Evolutionary conservation across 2,888 invertebrate genomes (phyloP).

Genomic region (Gerris lacustris): DNA sequence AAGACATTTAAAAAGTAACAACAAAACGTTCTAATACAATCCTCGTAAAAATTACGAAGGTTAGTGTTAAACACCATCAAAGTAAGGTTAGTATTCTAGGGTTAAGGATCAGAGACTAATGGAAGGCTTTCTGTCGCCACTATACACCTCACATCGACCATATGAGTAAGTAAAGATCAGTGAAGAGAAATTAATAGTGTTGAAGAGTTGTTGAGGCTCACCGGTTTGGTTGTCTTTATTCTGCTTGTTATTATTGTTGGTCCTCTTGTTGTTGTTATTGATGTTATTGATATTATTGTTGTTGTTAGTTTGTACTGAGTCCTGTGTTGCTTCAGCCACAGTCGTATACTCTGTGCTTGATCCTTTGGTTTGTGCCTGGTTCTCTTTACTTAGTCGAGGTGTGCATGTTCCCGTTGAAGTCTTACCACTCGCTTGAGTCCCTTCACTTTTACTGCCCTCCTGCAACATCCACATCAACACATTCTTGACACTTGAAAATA

Average conservation of each 20-base stretch:
- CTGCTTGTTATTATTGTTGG: background rate
- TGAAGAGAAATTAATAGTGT: too few relatives aligned
- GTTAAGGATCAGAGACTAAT: too few relatives aligned
- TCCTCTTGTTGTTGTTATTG: slow-evolving; percentile 35
- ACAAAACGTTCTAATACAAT: too few relatives aligned
- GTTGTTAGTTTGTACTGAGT: slow-evolving; percentile 53
- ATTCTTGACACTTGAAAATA: background rate
- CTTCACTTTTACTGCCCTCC: slow-evolving; percentile 51
- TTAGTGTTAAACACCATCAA: too few relatives aligned
- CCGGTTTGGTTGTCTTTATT: background rate
- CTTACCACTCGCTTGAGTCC: slow-evolving; percentile 52
- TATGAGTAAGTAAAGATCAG: too few relatives aligned
- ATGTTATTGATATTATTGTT: slow-evolving; percentile 58
- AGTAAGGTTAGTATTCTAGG: too few relatives aligned
- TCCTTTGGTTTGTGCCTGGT: slow-evolving; percentile 21
- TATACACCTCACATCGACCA: too few relatives aligned
- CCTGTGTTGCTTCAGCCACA: slow-evolving; percentile 55
- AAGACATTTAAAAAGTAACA: too few relatives aligned
- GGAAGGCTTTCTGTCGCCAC: too few relatives aligned
- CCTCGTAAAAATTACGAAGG: too few relatives aligned
- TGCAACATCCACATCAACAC: background rate
- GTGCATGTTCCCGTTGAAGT: slow-evolving; percentile 33
- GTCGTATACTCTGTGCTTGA: background rate
- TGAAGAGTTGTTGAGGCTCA: background rate
- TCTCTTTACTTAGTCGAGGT: slow-evolving; percentile 28